Base-by-base conservation (phyloP, 2,113 vertebrate species). In the Colaptes auratus region DNA sequence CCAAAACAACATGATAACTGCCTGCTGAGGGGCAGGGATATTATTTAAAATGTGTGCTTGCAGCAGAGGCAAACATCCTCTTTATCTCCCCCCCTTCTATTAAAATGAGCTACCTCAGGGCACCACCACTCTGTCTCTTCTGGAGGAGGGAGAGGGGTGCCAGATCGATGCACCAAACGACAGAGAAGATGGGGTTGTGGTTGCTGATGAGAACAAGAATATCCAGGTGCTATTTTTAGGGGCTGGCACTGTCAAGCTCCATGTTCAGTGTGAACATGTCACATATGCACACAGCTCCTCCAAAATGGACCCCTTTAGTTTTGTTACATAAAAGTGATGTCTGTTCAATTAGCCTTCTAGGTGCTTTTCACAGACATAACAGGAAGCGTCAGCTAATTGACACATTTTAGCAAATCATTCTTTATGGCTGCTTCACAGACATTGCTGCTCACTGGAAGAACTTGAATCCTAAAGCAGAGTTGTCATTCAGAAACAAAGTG, bases 1-100 rank as follows among this genome's bases (percentile, higher is more conserved):
- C 97, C 98, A 98, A 98, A 98, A 98, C 97, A 98, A 96, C 96
- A 96, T 71, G 97, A 98, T 98, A 98, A 97, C 97, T 97, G 96
- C 96, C 93, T 97, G 90, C 95, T 77, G 95, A 96, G 96, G 97
- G 96, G 92, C 93, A 94, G 59, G 93, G 69, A 92, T 96, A 94
- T 86, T 95, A 90, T 97, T 97, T 91, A 86, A 93, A 96, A 91
- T 30, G 92, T 89, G 79, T 92, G 82, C 89, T 96, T 76, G 59
- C 89, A 94, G 82, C 90, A 96, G 91, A 93, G 92, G 71, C 74
- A 93, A 89, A 90, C 78, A 91, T 94, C 91, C 87, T 89, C 94
- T 96, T 95, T 69, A 94, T 97, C 96, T 92, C 66, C 27, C 73
- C 70, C 82, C 86, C 85, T 86, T 96, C 73, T 86, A 59, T 84